Evolutionary conservation across 1,140 invertebrate genomes (phyloP).

Genomic region (Drosophila rhopaloa): DNA sequence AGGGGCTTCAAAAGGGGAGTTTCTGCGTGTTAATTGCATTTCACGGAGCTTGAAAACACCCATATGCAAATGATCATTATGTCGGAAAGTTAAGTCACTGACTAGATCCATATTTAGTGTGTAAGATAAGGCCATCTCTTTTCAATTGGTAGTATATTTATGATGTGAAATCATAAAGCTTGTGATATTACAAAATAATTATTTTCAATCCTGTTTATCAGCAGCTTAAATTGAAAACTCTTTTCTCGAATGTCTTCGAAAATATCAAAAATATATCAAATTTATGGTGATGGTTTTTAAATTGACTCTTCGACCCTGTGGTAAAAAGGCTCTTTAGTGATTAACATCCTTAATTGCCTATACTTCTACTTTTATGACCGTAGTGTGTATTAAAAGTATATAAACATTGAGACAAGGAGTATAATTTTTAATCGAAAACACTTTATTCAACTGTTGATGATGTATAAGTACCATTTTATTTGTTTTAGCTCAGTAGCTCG

Average conservation of each 20-base stretch:
- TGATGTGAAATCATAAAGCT: too few relatives aligned
- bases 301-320: neutral
- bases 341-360: neutral
- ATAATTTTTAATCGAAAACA: neutral
- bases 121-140: neutral
- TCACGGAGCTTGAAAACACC: neutral
- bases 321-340: neutral
- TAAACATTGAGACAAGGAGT: neutral
- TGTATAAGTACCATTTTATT: too few relatives aligned
- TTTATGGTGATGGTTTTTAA: neutral
- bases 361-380: neutral
- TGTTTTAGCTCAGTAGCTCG: too few relatives aligned
- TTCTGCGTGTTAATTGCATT: conserved; percentile 1
- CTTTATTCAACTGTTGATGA: too few relatives aligned
- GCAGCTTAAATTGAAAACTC: too few relatives aligned
- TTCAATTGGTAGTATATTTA: neutral
- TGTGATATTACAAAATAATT: too few relatives aligned
- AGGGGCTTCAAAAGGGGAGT: neutral
- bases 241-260: neutral
- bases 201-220: too few relatives aligned
- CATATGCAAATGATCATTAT: conserved; percentile 13
- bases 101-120: conserved; percentile 3
- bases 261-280: neutral
- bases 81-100: neutral
- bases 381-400: neutral